Evolutionary conservation across 2,113 vertebrate species (phyloP).

Genomic region (Laticauda laticaudata): DNA sequence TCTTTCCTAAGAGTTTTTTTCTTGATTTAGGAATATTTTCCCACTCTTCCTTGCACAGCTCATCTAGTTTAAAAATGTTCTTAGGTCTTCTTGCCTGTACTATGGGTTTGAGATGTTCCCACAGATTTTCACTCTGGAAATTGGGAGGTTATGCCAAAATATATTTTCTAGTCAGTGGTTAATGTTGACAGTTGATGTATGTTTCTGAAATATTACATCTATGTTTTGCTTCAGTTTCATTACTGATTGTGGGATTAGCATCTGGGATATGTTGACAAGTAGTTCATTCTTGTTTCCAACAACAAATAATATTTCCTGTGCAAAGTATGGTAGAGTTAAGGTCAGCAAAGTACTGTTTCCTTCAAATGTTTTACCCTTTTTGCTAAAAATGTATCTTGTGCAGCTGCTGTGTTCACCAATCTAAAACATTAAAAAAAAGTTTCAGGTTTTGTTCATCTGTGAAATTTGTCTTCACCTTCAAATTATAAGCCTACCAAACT

Average conservation of each 20-base stretch:
- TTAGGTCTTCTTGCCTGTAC: not conserved
- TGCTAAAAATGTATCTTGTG: too few species aligned
- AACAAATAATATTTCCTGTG: too few species aligned
- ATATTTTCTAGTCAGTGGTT: not conserved
- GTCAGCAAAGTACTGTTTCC: too few species aligned
- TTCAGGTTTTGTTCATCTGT: too few species aligned
- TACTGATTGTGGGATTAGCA: not conserved
- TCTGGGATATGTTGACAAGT: too few species aligned
- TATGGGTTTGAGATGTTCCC: not conserved
- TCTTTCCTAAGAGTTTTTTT: not conserved
- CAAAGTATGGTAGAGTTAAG: too few species aligned
- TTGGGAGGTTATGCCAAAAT: not conserved
- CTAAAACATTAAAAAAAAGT: too few species aligned
- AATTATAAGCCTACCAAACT: not conserved
- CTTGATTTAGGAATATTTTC: not conserved
- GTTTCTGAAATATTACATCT: not conserved
- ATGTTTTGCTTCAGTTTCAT: not conserved
- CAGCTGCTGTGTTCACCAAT: too few species aligned
- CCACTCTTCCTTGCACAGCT: not conserved
- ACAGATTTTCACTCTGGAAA: not conserved
- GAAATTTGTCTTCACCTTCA: not conserved
- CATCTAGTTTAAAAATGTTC: not conserved
- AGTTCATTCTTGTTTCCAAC: too few species aligned
- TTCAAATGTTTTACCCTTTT: too few species aligned
- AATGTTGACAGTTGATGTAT: not conserved